Evolutionary conservation across 2,797 vertebrate genomes (phyloP).

Genomic region (Adrianichthys oophorus): DNA sequence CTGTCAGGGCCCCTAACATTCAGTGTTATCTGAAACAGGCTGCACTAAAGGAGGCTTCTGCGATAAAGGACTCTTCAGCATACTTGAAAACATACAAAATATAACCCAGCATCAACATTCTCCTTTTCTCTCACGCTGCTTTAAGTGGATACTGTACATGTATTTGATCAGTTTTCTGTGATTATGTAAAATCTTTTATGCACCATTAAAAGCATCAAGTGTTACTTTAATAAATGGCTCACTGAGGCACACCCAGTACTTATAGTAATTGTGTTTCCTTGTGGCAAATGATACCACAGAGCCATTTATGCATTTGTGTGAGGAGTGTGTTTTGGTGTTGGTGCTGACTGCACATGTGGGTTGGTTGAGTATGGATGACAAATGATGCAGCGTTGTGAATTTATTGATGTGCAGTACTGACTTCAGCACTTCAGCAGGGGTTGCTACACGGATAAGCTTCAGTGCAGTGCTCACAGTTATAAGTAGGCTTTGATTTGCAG

Average conservation of each 20-base stretch:
- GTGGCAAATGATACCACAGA: constrained; percentile 47
- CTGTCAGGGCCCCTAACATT: constrained; percentile 19
- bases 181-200: constrained; percentile 48
- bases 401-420: constrained; percentile 46
- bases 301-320: constrained; percentile 40
- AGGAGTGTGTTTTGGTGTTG: constrained; percentile 27
- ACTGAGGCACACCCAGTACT: constrained; percentile 39
- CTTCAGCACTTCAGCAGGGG: constrained; percentile 40
- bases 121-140: constrained; percentile 31
- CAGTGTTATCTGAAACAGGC: constrained; percentile 7
- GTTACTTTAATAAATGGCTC: constrained; percentile 53
- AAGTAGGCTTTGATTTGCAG: constrained; percentile 55
- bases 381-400: constrained; percentile 38
- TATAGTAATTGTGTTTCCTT: constrained; percentile 64
- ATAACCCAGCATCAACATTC: constrained; percentile 10
- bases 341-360: constrained; percentile 30
- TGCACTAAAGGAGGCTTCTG: not conserved
- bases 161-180: constrained; percentile 42
- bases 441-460: constrained; percentile 46
- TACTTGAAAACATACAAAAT: constrained; percentile 11
- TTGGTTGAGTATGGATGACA: constrained; percentile 35
- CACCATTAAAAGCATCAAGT: constrained; percentile 54
- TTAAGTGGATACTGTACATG: constrained; percentile 40
- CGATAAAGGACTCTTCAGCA: not conserved
- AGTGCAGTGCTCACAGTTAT: constrained; percentile 25